Conservation (phyloP, 2,888 invertebrate species). For the Luperina nickerlii region DNA sequence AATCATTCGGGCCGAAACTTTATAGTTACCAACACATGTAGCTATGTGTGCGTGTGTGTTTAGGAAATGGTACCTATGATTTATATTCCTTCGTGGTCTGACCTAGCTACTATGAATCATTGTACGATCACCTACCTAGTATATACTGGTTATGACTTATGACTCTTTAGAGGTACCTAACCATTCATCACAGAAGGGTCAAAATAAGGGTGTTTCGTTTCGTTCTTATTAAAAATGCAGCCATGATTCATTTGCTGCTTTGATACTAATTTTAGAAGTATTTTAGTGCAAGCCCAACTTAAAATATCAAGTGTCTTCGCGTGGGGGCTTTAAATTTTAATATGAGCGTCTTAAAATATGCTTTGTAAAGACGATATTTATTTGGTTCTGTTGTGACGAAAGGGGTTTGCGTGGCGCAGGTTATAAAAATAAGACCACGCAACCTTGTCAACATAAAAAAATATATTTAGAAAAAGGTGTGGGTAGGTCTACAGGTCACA, state of each 20-base stretch:
- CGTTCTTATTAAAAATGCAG: background rate
- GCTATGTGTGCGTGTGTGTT: constrained; percentile 37
- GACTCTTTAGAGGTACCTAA: constrained; percentile 16
- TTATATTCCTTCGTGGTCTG: constrained; percentile 26
- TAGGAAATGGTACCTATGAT: constrained; percentile 46
- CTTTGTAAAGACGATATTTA: background rate
- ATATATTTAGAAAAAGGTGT: too few relatives aligned
- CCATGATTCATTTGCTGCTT: constrained; percentile 8
- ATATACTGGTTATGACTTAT: constrained; percentile 11
- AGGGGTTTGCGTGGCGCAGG: too few relatives aligned
- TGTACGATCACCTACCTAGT: constrained; percentile 26
- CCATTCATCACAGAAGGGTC: constrained; percentile 18
- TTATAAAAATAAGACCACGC: too few relatives aligned
- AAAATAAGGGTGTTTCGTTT: constrained; percentile 1
- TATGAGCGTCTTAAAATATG: constrained; percentile 24
- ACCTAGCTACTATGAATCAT: constrained; percentile 31
- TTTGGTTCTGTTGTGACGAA: too few relatives aligned
- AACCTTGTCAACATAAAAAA: too few relatives aligned
- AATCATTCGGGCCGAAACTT: constrained; percentile 59
- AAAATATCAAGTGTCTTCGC: constrained; percentile 42
- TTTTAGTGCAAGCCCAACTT: constrained; percentile 23
- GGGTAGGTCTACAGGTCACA: too few relatives aligned
- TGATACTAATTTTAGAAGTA: constrained; percentile 34
- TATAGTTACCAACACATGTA: constrained; percentile 42
- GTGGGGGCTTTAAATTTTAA: constrained; percentile 51